Conservation (phyloP, 2,888 invertebrate species). For the Ennomos quercinarius region DNA sequence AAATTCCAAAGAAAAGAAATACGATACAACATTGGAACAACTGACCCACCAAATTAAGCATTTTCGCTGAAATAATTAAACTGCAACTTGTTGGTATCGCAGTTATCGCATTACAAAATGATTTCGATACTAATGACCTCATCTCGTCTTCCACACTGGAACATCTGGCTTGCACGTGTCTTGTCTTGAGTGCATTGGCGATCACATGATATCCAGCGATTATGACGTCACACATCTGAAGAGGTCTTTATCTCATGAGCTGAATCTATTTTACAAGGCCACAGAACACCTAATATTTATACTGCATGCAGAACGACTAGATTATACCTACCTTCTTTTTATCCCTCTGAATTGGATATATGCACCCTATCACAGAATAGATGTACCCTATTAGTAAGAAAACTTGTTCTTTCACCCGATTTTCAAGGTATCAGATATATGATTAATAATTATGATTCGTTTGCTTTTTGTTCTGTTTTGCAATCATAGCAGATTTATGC, state of each 20-base stretch:
- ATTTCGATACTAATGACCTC: slow-evolving; percentile 24
- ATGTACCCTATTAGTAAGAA: no score
- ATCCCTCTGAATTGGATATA: no score
- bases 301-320: no score
- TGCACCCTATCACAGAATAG: no score
- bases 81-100: background rate
- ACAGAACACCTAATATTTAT: no score
- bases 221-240: slow-evolving; percentile 42
- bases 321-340: no score
- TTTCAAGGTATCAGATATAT: no score
- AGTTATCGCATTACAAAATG: slow-evolving; percentile 16
- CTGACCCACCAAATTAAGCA: slow-evolving; percentile 18
- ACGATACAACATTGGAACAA: slow-evolving; percentile 1
- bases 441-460: no score
- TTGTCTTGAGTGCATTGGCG: slow-evolving; percentile 23
- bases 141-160: slow-evolving; percentile 22
- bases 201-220: slow-evolving; percentile 22
- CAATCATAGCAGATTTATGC: no score
- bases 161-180: slow-evolving; percentile 43
- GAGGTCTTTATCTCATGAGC: slow-evolving; percentile 24
- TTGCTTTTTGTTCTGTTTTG: no score
- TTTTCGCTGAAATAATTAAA: slow-evolving; percentile 1
- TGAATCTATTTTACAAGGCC: background rate
- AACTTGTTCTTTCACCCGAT: no score
- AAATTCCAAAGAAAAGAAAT: slow-evolving; percentile 11